These are phyloP conservation scores for Leptothorax acervorum DNA, from an alignment of 2,888 invertebrate genomes.

Conservation along the genomic window DNA sequence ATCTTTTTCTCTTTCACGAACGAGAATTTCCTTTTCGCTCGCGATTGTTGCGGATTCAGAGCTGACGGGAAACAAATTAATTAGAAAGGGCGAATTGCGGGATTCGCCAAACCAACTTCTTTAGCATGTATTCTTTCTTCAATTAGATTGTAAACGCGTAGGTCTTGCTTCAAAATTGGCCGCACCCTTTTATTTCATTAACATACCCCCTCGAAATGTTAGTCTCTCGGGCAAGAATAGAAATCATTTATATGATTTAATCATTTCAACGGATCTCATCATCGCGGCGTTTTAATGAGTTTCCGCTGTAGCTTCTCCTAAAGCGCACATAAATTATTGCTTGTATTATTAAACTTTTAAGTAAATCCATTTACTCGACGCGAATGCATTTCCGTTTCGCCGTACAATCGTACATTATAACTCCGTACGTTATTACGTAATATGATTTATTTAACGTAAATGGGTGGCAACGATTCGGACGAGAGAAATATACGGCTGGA, in stretches of 20 bases:
- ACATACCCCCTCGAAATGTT: not conserved
- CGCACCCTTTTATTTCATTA: not conserved
- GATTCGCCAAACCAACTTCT: conserved; percentile 1
- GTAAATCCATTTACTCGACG: conserved; percentile 50
- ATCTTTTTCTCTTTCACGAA: not conserved
- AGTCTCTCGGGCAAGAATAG: not conserved
- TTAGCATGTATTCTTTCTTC: not conserved
- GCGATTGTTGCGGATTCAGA: not conserved
- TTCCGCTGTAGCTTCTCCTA: conserved; percentile 15
- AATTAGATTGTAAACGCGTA: not conserved
- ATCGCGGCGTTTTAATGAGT: conserved; percentile 24
- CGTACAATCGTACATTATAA: conserved; percentile 37
- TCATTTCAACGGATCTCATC: conserved; percentile 11
- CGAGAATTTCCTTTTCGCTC: conserved; percentile 6
- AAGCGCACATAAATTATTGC: conserved; percentile 30
- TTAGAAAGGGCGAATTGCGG: not conserved
- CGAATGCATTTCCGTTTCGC: conserved; percentile 37
- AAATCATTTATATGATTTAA: conserved; percentile 8
- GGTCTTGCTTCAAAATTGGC: not conserved
- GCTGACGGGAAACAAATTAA: conserved; percentile 24
- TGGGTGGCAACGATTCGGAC: conserved; percentile 1
- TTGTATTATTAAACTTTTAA: conserved; percentile 50
- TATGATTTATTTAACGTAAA: conserved; percentile 50
- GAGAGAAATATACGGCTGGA: not conserved
- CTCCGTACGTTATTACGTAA: conserved; percentile 47